Base-by-base conservation (phyloP, 2,888 invertebrate genomes). In the Apotomis betuletana region DNA sequence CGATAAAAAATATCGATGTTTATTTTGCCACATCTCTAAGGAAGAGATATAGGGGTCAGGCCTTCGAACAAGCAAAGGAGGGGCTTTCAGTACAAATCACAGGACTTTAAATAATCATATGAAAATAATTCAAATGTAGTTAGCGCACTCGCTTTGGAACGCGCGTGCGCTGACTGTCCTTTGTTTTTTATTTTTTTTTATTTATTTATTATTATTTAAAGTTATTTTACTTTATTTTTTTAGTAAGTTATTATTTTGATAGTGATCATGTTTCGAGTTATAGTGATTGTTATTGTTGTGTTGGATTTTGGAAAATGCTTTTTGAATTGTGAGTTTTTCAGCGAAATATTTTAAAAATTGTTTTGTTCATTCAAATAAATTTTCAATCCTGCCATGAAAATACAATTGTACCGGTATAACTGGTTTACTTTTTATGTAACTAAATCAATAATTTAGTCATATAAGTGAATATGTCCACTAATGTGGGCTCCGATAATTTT, bases 31-130 rank as follows among this genome's bases (percentile, higher is more conserved):
- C 87, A 80, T 83, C 89, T 78, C 86, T 87, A 82, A 49, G 72
- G 76, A 74, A 78, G 77, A 83, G 78, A 76, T 85, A 92, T 92
- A 91, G 90, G 92, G 93, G 93, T 89, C 85, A 90, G 89, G 83
- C 93, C 93, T 93, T 92, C 90, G 84, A 84, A 82, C 80, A 77
- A 75, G 80, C 80, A 82, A 85, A 85, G 89, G 88, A 87, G 87
- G 87, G 85, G 81, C 80, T 81, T 85, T 87, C 85, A 83, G 83
- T 87, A 88, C 90, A 91, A 91, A 91, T 90, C 88, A 90, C 88
- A 88, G 86, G 84, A 84, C 86, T 87, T 92, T 90, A 90, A 85
- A 92, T 90, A 89, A 91, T 88, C 87, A 90, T 88, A 89, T 87
- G 86, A 86, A 88, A 86, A 87, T 86, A 84, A 82, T 79, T 78